These are phyloP conservation scores for Hypotaenidia philippensis DNA, from an alignment of 2,797 vertebrate genomes.

Conservation along the genomic window DNA sequence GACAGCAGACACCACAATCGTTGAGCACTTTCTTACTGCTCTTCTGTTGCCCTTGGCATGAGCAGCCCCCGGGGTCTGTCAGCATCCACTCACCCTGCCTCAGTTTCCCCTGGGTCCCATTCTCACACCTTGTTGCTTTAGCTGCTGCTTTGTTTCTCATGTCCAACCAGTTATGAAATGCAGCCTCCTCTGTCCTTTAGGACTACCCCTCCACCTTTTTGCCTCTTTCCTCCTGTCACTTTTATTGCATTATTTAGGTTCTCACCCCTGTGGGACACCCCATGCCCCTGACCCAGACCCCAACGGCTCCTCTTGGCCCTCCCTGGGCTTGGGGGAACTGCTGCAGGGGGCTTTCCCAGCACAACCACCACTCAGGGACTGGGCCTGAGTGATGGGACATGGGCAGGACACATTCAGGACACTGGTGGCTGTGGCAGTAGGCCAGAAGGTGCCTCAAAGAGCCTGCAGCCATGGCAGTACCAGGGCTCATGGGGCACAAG, in stretches of 20 bases:
- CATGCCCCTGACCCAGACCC: neutral
- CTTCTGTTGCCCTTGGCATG: neutral
- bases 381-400: accelerated
- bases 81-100: neutral
- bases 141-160: accelerated
- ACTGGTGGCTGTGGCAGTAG: accelerated
- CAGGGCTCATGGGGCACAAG: accelerated
- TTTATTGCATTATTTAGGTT: neutral
- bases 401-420: neutral
- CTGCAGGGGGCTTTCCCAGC: neutral
- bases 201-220: neutral
- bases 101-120: accelerated
- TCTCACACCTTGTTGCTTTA: neutral
- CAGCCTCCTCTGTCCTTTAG: neutral
- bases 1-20: neutral
- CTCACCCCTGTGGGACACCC: too few species aligned
- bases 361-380: accelerated
- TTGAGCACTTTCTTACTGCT: neutral
- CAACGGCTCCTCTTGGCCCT: too few species aligned
- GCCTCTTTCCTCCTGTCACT: neutral
- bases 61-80: neutral
- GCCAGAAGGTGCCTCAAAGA: neutral
- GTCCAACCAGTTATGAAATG: neutral
- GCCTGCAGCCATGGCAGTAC: neutral
- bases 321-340: neutral